phyloP scores from a whole-genome alignment of 2,888 invertebrate species.

The Lasioglossum lativentre region DNA sequence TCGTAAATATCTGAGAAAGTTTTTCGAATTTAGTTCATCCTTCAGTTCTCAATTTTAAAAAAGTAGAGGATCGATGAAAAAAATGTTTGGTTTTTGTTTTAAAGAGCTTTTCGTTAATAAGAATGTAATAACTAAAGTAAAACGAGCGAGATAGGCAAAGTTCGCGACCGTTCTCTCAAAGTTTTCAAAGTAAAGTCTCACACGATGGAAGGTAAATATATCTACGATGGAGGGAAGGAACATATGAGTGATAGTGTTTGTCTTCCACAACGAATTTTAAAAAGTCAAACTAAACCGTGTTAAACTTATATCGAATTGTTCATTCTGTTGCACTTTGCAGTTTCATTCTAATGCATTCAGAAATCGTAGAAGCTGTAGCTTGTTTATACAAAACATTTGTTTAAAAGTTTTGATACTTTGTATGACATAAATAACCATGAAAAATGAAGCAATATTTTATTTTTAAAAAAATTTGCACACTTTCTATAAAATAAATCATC shows the following conservation, averaged over 20 bases:
- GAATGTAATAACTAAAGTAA: background rate
- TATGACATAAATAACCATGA: background rate
- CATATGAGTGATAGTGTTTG: background rate
- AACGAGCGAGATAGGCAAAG: background rate
- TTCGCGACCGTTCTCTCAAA: background rate
- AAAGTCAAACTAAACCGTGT: background rate
- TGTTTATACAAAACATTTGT: background rate
- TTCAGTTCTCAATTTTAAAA: background rate
- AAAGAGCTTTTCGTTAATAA: background rate
- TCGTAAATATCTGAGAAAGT: background rate
- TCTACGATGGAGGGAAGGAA: background rate
- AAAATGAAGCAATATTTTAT: too few species aligned
- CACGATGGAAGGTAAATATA: background rate
- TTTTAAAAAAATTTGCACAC: too few species aligned
- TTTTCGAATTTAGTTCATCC: background rate
- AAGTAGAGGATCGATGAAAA: too few species aligned
- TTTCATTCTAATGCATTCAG: background rate
- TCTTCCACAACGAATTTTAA: background rate
- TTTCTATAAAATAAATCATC: too few species aligned
- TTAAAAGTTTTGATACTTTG: background rate
- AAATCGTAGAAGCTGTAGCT: background rate
- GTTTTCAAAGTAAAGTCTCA: background rate
- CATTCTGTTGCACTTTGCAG: background rate
- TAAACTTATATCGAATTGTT: background rate
- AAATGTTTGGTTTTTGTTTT: too few species aligned